Evolutionary conservation across 2,113 vertebrate species (phyloP), one percentile per base, ranked within the genome.

Genomic region (Xiphophorus hellerii): DNA sequence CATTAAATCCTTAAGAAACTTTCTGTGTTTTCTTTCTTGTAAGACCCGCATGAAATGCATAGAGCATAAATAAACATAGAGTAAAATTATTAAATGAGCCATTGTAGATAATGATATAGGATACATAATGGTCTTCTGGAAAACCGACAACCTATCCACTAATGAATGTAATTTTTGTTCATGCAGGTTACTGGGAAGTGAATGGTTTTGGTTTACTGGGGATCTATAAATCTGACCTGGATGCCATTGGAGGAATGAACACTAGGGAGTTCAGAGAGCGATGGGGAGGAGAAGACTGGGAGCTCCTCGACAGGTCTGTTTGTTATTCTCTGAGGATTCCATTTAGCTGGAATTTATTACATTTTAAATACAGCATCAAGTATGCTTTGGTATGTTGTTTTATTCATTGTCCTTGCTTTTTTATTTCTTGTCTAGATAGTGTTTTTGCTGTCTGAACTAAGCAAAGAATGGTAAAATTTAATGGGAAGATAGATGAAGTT

Each of bases 231-330:
- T 98, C 98, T 12, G 98, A 99, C 87, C 92, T 99, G 92, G 93
- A 95, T 65, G 89, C 86, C 69, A 94, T 97, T 0, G 98, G 98
- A 65, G 98, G 98, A 81, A 99, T 99, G 98, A 99, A 99, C 90
- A 98, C 97, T 29, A 90, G 84, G 85, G 98, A 99, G 60, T 99
- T 95, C 89, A 95, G 81, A 39, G 95, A 97, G 61, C 94, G 93
- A 78, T 99, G 97, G 98, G 98, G 98, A 62, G 98, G 98, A 90
- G 97, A 99, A 78, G 98, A 99, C 93, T 99, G 98, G 98, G 98
- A 99, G 48, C 95, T 99, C 15, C 92, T 99, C 20, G 97, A 99
- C 94, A 96, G 98, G 98, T 98, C 75, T 81, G 87, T 10, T 27
- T 25, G 30, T 74, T 11, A 15, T 5, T 78, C 67, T 35, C 1